phyloP scores from a whole-genome alignment of 1,140 invertebrate species.

The Sinonovacula constricta region DNA sequence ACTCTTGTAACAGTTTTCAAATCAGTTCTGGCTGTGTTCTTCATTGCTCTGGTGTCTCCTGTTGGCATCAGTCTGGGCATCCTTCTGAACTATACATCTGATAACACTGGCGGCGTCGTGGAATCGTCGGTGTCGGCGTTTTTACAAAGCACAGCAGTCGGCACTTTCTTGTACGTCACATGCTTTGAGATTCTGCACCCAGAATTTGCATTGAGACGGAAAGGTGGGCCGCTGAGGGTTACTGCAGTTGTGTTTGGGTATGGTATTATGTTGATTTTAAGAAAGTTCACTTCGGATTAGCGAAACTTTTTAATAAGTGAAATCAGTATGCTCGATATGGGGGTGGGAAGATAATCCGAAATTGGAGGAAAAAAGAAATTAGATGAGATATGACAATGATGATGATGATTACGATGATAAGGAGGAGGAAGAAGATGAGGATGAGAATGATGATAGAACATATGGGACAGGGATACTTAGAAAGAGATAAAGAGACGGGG shows the following conservation, averaged over 20 bases:
- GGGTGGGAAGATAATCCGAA: no score
- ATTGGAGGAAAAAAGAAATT: no score
- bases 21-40: constrained; percentile 53
- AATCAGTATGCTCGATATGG: no score
- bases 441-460: no score
- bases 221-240: neutral
- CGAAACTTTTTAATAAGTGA: no score
- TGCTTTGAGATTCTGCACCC: constrained; percentile 91
- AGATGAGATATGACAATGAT: no score
- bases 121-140: constrained; percentile 77
- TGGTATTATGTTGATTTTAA: constrained; percentile 3
- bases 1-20: constrained; percentile 80
- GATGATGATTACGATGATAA: no score
- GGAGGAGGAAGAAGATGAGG: no score
- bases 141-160: constrained; percentile 87
- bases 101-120: constrained; percentile 45
- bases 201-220: constrained; percentile 64
- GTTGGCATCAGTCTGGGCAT: constrained; percentile 81
- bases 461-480: no score
- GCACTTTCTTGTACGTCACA: constrained; percentile 94
- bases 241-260: constrained; percentile 12
- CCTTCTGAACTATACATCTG: constrained; percentile 79
- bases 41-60: constrained; percentile 86
- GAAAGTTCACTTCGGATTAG: constrained; percentile 4
- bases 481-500: no score